Base-by-base conservation (phyloP, 1,140 invertebrate species). In the Zaprionus africanus region DNA sequence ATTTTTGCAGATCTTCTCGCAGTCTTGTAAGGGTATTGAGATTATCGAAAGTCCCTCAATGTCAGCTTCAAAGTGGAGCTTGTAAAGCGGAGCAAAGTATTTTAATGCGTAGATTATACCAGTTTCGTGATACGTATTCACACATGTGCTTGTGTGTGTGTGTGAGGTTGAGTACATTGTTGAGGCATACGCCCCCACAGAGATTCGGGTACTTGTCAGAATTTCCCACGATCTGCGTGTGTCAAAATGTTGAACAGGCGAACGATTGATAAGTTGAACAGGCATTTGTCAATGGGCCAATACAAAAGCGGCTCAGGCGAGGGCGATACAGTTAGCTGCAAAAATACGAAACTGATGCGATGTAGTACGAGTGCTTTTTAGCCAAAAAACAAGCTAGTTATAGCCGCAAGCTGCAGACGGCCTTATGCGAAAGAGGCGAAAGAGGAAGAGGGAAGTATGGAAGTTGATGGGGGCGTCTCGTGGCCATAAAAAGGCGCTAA, bases 391-490 rank as follows among this genome's bases (percentile, higher is more conserved):
- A 46, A 46, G 41, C 41, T 9, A 17, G 41, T 46, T 46, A 46
- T 46, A 46, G 41, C 41, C 41, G 41, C 41, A 46, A 46, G 41
- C 46, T 19, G 22, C 11, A 13, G 62, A 17, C 60, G 79, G 65
- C 80, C 81, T 82, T 82, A 83, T 83, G 71, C 22, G 80, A 79
- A 82, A 67, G 70, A 82, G 77, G 26, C 62, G 66, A 70, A 41
- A n/a, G 12, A 41, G 38, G 15, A 17, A 46, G 19, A 51, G 46
- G 46, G 9, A 49, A 9, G 19, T 11, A 12, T 19, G 11, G 22
- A 22, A 22, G 17, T 9, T 1, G 46, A 19, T 49, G 46, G 41
- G 41, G 41, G 41, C 41, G 41, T 56, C 54, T 62, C 67, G 58
- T 65, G 38, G 36, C 26, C 63, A 67, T 43, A 59, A 73, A 31